These are phyloP conservation scores for Saccostrea cuccullata DNA, from an alignment of 1,140 invertebrate species.

Conservation along the genomic window DNA sequence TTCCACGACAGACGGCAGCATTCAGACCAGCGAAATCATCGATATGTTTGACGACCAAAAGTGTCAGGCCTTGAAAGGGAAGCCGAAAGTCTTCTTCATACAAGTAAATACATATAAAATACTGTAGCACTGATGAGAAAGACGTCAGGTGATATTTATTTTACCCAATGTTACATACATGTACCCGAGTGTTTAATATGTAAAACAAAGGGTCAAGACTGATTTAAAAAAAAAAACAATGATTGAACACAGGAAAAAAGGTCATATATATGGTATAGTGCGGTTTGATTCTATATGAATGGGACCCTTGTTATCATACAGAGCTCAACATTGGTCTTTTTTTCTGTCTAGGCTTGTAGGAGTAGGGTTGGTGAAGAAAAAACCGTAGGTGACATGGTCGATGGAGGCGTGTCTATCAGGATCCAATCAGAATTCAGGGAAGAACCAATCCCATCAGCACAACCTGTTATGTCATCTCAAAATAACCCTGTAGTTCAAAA, in stretches of 20 bases:
- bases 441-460: background rate
- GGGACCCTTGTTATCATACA: no score
- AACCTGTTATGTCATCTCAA: background rate
- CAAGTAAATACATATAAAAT: constrained; percentile 11
- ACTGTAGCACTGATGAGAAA: background rate
- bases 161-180: background rate
- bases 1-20: constrained; percentile 26
- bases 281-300: no score
- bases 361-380: background rate
- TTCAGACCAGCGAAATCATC: constrained; percentile 31
- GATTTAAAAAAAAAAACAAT: no score
- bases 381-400: background rate
- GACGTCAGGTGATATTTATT: background rate
- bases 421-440: background rate
- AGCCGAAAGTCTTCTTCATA: constrained; percentile 46
- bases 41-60: constrained; percentile 35
- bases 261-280: no score
- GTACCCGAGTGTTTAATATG: background rate
- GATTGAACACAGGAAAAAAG: no score
- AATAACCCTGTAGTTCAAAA: background rate
- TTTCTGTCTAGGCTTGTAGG: constrained; percentile 6
- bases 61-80: constrained; percentile 30
- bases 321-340: background rate
- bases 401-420: background rate
- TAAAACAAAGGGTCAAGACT: no score